Conservation (phyloP, 64 coral and sea anemone species). For the Acropora tenuis region DNA sequence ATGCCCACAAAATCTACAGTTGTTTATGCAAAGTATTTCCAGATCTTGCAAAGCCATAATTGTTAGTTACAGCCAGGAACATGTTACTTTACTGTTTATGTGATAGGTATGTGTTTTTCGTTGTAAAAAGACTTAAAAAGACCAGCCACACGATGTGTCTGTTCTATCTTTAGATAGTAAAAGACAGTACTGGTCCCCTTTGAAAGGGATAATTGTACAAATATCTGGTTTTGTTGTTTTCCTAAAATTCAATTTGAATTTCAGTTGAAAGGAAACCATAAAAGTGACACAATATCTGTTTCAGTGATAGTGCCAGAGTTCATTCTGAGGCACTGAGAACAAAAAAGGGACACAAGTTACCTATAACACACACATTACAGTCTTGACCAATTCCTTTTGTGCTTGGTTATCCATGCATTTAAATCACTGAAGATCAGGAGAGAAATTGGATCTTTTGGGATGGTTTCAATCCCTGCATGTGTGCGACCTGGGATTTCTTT, state of each 20-base stretch:
- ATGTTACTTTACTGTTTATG: not conserved
- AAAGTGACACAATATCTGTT: not conserved
- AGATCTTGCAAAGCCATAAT: slow-evolving; percentile 1
- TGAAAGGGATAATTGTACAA: not conserved
- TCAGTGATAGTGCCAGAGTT: not conserved
- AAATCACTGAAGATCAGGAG: slow-evolving; percentile 16
- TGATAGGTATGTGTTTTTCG: not conserved
- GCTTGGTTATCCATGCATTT: slow-evolving; percentile 40
- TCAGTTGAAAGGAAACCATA: not conserved
- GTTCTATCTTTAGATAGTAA: not conserved
- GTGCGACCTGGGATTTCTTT: slow-evolving; percentile 29
- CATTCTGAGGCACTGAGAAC: not conserved
- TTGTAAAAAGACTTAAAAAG: slow-evolving; percentile 1
- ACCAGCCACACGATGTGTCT: not conserved
- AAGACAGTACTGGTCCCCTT: not conserved
- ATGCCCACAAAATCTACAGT: slow-evolving; percentile 29
- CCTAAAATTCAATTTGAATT: not conserved
- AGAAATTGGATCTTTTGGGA: slow-evolving; percentile 59
- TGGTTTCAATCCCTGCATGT: slow-evolving; percentile 35
- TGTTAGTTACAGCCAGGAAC: not conserved
- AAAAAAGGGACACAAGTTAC: not conserved
- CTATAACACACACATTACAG: not conserved
- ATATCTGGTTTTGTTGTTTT: not conserved
- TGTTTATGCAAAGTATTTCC: slow-evolving; percentile 31
- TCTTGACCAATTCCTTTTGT: not conserved